Evolutionary conservation across 2,797 vertebrate species (phyloP).

Genomic region (Mus spretus): DNA sequence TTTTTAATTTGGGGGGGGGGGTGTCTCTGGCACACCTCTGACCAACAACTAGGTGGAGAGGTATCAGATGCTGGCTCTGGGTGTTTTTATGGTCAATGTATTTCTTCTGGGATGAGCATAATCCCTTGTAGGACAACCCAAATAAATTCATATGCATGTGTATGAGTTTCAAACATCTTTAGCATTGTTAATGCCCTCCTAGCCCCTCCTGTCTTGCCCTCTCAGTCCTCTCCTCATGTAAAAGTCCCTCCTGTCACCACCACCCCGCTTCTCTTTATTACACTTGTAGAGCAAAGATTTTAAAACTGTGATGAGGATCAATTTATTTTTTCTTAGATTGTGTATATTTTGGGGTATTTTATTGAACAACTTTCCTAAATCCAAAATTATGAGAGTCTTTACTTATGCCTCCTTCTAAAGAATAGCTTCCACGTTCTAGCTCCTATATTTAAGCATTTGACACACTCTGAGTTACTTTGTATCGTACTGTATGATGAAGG

Average conservation of each 20-base stretch:
- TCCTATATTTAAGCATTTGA: not conserved
- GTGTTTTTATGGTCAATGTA: not conserved
- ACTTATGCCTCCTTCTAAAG: not conserved
- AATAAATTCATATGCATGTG: not conserved
- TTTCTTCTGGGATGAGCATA: not conserved
- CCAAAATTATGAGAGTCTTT: not conserved
- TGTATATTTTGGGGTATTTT: not conserved
- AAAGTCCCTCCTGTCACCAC: not conserved
- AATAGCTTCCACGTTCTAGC: not conserved
- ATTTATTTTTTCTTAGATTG: not conserved
- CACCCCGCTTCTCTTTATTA: too few species aligned
- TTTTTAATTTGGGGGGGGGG: too few species aligned
- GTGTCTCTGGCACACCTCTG: not conserved
- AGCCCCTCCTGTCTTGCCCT: not conserved
- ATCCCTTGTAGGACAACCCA: not conserved
- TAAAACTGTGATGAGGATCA: not conserved
- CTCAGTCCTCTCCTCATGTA: not conserved
- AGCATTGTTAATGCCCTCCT: not conserved
- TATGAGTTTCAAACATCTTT: not conserved
- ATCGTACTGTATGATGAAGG: not conserved
- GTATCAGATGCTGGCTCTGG: not conserved
- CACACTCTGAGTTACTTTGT: not conserved
- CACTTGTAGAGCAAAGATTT: not conserved
- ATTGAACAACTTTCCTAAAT: not conserved
- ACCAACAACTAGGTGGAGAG: not conserved